These are phyloP conservation scores for Orthosia gothica DNA, from an alignment of 2,888 invertebrate species.

Conservation along the genomic window DNA sequence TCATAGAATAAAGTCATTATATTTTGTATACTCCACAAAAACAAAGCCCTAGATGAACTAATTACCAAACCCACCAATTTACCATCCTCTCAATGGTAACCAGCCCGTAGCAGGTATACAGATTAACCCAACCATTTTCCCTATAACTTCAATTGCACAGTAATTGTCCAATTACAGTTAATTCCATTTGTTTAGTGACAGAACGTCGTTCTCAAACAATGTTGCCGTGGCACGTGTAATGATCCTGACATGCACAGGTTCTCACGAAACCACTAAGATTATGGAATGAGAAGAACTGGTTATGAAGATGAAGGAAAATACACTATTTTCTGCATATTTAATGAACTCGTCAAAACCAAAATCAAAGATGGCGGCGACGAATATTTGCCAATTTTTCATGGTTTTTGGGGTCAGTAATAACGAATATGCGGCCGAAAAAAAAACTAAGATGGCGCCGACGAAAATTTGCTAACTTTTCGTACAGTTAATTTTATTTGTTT, in stretches of 20 bases:
- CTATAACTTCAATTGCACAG: conserved; percentile 1
- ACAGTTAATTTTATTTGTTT: conserved; percentile 37
- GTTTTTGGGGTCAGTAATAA: no score
- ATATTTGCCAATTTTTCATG: no score
- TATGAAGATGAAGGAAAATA: neutral
- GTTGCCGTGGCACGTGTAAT: conserved; percentile 30
- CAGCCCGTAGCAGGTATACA: conserved; percentile 1
- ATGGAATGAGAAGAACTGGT: conserved; percentile 15
- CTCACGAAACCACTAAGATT: conserved; percentile 27
- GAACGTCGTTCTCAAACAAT: conserved; percentile 5
- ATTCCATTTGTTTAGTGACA: conserved; percentile 34
- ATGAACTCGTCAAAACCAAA: no score
- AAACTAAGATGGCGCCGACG: no score
- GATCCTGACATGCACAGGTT: conserved; percentile 29
- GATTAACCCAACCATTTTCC: conserved; percentile 21
- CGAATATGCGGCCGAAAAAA: no score
- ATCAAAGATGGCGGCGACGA: no score
- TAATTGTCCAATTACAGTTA: conserved; percentile 43
- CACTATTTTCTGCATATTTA: neutral
- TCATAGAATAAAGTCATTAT: no score
- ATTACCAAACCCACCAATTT: neutral
- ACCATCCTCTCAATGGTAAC: neutral
- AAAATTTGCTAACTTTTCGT: neutral
- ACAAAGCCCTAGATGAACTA: neutral
- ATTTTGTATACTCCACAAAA: neutral